phyloP scores from a whole-genome alignment of 2,888 invertebrate genomes.

The Drosophila ezoana region DNA sequence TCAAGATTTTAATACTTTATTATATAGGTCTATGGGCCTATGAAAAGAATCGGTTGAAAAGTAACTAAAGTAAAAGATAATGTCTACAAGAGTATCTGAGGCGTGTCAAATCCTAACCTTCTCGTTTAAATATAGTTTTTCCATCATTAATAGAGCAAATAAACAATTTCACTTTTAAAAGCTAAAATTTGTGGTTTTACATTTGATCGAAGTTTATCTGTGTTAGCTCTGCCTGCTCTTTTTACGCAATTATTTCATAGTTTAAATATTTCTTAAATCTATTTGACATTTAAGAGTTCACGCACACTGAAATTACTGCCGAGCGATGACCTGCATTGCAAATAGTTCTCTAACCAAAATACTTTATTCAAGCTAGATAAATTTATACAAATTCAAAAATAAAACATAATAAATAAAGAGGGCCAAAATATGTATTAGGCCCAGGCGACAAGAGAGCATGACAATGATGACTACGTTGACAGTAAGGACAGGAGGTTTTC shows the following conservation, averaged over 20 bases:
- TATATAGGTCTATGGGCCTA: too few species aligned
- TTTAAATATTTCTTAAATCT: slow-evolving; percentile 11
- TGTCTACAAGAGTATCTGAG: too few species aligned
- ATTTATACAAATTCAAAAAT: slow-evolving; percentile 29
- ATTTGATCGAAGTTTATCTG: not conserved
- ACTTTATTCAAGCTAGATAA: slow-evolving; percentile 5
- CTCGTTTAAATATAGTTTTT: too few species aligned
- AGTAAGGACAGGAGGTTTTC: not conserved
- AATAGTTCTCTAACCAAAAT: slow-evolving; percentile 17
- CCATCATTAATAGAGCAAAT: not conserved
- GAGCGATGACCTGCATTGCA: slow-evolving; percentile 11
- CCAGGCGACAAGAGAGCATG: slow-evolving; percentile 27
- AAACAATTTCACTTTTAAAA: slow-evolving; percentile 1
- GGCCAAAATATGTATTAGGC: slow-evolving; percentile 26
- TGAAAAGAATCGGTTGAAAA: too few species aligned
- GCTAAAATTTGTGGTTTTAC: not conserved
- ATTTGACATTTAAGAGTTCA: slow-evolving; percentile 9
- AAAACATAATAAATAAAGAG: slow-evolving; percentile 51
- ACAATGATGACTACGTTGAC: slow-evolving; percentile 31
- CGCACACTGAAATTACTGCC: not conserved
- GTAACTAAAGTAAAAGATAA: too few species aligned
- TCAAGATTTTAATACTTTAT: too few species aligned
- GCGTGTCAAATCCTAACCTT: too few species aligned
- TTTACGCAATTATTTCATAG: not conserved
- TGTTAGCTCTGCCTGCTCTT: slow-evolving; percentile 1